Evolutionary conservation across 1,140 invertebrate genomes (phyloP).

Genomic region (Sminthurides bifidus): DNA sequence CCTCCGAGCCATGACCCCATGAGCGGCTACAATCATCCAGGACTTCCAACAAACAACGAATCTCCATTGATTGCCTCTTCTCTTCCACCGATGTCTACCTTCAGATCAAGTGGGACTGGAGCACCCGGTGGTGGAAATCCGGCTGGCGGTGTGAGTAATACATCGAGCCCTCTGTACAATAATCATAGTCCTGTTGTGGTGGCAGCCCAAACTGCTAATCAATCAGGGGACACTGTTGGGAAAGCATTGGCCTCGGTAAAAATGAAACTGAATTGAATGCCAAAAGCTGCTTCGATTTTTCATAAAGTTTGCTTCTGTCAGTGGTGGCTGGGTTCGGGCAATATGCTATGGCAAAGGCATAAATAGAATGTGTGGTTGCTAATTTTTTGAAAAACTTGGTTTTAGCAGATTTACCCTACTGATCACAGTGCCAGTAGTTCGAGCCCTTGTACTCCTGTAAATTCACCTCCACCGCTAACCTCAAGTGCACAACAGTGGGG

Average conservation of each 20-base stretch:
- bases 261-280: neutral
- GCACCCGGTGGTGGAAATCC: constrained; percentile 42
- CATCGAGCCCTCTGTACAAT: constrained; percentile 42
- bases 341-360: too few relatives aligned
- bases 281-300: too few relatives aligned
- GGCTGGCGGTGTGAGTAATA: constrained; percentile 37
- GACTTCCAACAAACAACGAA: constrained; percentile 41
- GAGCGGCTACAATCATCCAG: constrained; percentile 33
- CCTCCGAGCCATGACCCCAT: constrained; percentile 34
- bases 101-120: constrained; percentile 52
- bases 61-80: constrained; percentile 53
- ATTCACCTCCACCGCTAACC: constrained; percentile 62
- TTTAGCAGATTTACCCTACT: constrained; percentile 64
- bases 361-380: too few relatives aligned
- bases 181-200: constrained; percentile 36
- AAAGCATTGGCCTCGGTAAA: constrained; percentile 65
- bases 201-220: constrained; percentile 38
- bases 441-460: constrained; percentile 75
- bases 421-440: constrained; percentile 82
- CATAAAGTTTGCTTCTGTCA: too few relatives aligned
- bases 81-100: constrained; percentile 86
- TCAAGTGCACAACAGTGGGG: constrained; percentile 29
- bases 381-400: constrained; percentile 5
- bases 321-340: too few relatives aligned
- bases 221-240: constrained; percentile 57